These are phyloP conservation scores for Bovichtus diacanthus DNA, from an alignment of 2,797 vertebrate genomes.

Conservation along the genomic window DNA sequence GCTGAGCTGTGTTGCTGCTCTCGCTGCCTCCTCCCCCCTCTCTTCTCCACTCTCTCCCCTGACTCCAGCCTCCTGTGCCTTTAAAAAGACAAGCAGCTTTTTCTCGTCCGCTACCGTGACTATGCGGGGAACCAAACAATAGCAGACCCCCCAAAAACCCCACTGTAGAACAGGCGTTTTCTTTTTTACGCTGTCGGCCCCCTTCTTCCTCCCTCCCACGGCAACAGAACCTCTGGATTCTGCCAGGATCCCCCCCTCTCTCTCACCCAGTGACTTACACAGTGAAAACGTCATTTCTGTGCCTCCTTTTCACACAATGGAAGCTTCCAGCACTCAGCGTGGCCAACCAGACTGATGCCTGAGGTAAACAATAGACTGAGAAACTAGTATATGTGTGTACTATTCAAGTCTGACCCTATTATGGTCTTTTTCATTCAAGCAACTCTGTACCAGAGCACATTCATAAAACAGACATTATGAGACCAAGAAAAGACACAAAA, in stretches of 20 bases:
- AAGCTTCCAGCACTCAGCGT: conserved; percentile 65
- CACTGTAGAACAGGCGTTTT: conserved; percentile 34
- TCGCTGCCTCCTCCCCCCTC: conserved; percentile 73
- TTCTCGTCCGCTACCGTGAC: conserved; percentile 54
- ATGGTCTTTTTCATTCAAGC: conserved; percentile 28
- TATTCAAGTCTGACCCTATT: conserved; percentile 39
- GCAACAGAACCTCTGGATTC: conserved; percentile 6
- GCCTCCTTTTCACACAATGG: conserved; percentile 76
- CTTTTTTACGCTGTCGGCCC: conserved; percentile 31
- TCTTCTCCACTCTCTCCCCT: conserved; percentile 64
- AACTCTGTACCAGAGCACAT: background rate
- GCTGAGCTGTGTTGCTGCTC: conserved; percentile 74
- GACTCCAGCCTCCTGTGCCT: conserved; percentile 71
- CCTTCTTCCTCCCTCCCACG: conserved; percentile 2
- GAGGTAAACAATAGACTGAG: conserved; percentile 80
- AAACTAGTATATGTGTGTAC: conserved; percentile 53
- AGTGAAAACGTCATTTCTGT: conserved; percentile 36
- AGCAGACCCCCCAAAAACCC: conserved; percentile 59
- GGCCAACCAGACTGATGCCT: conserved; percentile 69
- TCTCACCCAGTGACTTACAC: conserved; percentile 9
- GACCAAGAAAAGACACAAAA: background rate
- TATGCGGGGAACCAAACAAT: conserved; percentile 78
- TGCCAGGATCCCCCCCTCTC: conserved; percentile 12
- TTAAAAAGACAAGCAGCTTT: conserved; percentile 84
- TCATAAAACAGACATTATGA: background rate